phyloP scores from a whole-genome alignment of 2,113 vertebrate species.

The Eira barbara region DNA sequence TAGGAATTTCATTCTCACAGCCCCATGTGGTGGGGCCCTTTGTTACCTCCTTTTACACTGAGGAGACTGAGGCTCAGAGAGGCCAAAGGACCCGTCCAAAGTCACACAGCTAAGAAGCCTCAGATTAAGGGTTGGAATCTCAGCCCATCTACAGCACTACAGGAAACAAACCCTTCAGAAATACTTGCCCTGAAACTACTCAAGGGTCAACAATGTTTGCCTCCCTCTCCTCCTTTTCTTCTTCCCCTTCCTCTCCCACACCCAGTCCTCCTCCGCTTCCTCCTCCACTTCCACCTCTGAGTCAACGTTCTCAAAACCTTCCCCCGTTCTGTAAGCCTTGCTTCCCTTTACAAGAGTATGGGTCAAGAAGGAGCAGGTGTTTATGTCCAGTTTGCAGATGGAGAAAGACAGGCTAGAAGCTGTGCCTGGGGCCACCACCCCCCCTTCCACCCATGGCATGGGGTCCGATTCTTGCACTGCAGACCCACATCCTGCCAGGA shows the following conservation, averaged over 20 bases:
- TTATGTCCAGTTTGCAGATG: neutral
- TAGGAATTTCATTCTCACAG: neutral
- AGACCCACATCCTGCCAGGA: neutral
- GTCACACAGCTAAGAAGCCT: neutral
- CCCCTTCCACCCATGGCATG: fast-evolving
- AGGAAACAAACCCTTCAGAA: neutral
- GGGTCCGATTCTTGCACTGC: fast-evolving
- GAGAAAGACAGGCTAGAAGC: neutral
- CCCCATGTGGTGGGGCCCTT: too few relatives aligned
- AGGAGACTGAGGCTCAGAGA: neutral
- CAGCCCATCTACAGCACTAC: neutral
- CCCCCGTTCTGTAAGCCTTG: neutral
- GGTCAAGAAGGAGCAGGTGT: neutral
- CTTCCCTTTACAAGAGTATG: neutral
- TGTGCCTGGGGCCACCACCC: neutral
- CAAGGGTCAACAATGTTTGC: neutral
- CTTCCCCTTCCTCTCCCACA: neutral
- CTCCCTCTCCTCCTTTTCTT: too few relatives aligned
- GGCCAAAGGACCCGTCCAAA: neutral
- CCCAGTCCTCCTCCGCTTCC: too few relatives aligned
- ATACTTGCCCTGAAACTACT: neutral
- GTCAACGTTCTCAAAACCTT: neutral
- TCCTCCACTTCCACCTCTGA: neutral
- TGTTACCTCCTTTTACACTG: neutral
- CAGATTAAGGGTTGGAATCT: neutral